phyloP scores from a whole-genome alignment of 1,140 invertebrate species.

The Penaeus japonicus region DNA sequence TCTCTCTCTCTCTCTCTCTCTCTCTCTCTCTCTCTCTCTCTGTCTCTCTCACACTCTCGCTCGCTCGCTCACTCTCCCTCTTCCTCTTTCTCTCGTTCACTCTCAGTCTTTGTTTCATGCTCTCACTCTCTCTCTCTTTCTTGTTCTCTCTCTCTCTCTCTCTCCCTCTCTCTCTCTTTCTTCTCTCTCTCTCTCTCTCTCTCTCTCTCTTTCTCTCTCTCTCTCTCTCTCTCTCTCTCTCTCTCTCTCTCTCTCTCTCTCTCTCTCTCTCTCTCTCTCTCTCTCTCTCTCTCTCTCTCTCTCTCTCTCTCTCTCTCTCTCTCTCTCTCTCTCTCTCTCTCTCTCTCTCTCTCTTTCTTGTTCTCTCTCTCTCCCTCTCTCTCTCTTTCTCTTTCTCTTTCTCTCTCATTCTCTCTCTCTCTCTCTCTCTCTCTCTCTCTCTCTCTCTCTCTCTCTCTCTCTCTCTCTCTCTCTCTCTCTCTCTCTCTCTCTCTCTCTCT shows the following conservation, averaged over 20 bases:
- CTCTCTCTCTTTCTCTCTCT: neutral
- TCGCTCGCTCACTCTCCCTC: neutral
- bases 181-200: neutral
- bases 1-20: neutral
- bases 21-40: neutral
- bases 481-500: neutral
- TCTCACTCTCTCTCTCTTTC: neutral
- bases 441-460: neutral
- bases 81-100: neutral
- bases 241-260: neutral
- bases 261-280: neutral
- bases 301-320: constrained; percentile 16
- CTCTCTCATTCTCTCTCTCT: neutral
- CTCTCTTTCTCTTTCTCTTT: neutral
- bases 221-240: neutral
- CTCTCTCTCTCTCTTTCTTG: neutral
- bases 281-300: neutral
- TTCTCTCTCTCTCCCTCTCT: neutral
- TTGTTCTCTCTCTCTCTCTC: neutral
- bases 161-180: neutral
- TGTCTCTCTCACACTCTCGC: neutral
- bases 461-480: neutral
- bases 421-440: neutral
- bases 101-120: neutral
- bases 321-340: neutral